Evolutionary conservation across 2,113 vertebrate genomes (phyloP).

Genomic region (Xyrauchen texanus): DNA sequence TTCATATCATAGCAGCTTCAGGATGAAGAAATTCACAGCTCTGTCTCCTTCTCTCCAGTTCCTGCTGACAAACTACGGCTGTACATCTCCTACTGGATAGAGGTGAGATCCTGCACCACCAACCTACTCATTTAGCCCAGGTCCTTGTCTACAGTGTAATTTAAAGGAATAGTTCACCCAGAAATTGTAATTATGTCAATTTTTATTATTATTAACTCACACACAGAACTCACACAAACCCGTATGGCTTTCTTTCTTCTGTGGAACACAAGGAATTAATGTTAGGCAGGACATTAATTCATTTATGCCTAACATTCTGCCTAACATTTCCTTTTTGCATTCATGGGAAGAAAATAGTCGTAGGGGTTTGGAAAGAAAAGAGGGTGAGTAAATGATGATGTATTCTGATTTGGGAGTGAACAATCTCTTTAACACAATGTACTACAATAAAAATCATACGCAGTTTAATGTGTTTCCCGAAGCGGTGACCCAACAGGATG

Average conservation of each 20-base stretch:
- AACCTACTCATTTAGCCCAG: neutral
- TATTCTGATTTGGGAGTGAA: too few species aligned
- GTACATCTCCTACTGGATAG: conserved; percentile 82
- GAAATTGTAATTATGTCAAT: too few species aligned
- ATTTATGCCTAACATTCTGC: too few species aligned
- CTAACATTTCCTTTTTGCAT: neutral
- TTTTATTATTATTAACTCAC: too few species aligned
- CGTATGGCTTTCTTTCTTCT: too few species aligned
- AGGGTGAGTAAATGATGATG: too few species aligned
- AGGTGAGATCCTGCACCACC: conserved; percentile 61
- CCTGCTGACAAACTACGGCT: conserved; percentile 81
- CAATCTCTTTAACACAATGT: neutral
- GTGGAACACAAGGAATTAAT: too few species aligned
- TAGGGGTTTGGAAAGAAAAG: too few species aligned
- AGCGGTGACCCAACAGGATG: conserved; percentile 16
- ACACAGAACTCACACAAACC: too few species aligned
- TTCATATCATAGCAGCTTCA: neutral
- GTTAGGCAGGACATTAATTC: too few species aligned
- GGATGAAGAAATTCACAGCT: conserved; percentile 33
- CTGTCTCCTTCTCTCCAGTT: conserved; percentile 60
- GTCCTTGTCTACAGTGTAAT: neutral
- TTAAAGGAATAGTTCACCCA: too few species aligned
- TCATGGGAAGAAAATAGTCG: too few species aligned
- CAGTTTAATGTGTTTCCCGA: conserved; percentile 3
- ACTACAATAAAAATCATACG: neutral